phyloP scores from a whole-genome alignment of 2,888 invertebrate genomes.

The Spodoptera littoralis region DNA sequence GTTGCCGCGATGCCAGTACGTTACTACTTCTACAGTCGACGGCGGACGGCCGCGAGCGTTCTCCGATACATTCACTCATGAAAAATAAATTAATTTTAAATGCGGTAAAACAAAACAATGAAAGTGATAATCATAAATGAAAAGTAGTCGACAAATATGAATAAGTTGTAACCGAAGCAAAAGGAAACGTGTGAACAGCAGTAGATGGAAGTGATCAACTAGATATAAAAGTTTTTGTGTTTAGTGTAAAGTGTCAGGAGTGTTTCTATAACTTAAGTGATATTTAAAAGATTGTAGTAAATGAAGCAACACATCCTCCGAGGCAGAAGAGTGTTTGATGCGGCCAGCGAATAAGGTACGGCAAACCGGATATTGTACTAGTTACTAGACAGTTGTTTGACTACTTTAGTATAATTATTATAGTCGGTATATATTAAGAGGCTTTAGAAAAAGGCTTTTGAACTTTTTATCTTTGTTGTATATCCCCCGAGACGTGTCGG shows the following conservation, averaged over 20 bases:
- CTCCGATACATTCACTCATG: conserved; percentile 62
- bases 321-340: conserved; percentile 79
- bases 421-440: conserved; percentile 55
- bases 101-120: conserved; percentile 64
- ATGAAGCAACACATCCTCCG: conserved; percentile 70
- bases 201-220: conserved; percentile 46
- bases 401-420: conserved; percentile 77
- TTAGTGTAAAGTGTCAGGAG: conserved; percentile 78
- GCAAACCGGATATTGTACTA: conserved; percentile 84
- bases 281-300: conserved; percentile 68
- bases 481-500: conserved; percentile 56
- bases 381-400: conserved; percentile 75
- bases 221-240: conserved; percentile 76
- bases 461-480: conserved; percentile 57
- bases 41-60: conserved; percentile 81
- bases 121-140: conserved; percentile 62
- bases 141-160: conserved; percentile 45
- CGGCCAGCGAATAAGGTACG: conserved; percentile 84
- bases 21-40: conserved; percentile 81
- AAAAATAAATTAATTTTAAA: conserved; percentile 62
- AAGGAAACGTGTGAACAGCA: conserved; percentile 39
- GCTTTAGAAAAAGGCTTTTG: conserved; percentile 66
- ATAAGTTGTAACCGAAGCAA: conserved; percentile 36
- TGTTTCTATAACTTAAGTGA: conserved; percentile 74
- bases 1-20: conserved; percentile 75